Base-by-base conservation (phyloP, 2,888 invertebrate species). In the Drosophila prostipennis region DNA sequence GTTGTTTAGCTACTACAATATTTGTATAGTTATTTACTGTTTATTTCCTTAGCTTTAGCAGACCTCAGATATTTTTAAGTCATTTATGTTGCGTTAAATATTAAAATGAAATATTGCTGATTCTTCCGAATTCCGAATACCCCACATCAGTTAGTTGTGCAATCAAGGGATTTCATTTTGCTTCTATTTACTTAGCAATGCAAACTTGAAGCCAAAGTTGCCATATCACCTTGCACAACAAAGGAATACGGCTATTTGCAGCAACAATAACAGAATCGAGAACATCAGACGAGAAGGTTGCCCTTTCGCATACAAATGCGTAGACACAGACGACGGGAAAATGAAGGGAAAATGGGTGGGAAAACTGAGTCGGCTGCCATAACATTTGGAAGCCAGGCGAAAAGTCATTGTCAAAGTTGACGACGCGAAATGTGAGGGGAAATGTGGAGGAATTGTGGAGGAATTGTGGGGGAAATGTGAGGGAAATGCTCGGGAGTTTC, bases 371-470 rank as follows among this genome's bases (percentile, higher is more conserved):
- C 39, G 32, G 10, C 45, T 39, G 63, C 64, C 80, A 68, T 78
- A 81, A 74, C 74, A 78, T 71, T 78, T 75, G 68, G 73, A 78
- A 85, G 74, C 74, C 82, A 72, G 78, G 68, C 87, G 76, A 84
- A 77, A 77, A 85, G 86, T 82, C 88, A 86, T 82, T 83, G 83
- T 79, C 76, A 78, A 79, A 77, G 77, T 87, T 76, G 83, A 71
- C 49, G 70, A 71, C 61, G 52, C 29, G 29, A 29, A 32, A 6
- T 46, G 39, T 32, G 32, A 42, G 29, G 14, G 40, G 16, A 59
- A 43, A 6, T 26, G 32, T 3, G 19, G 54, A 45, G 34, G 32
- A 40, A 32, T 3, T 19, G 19, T 26, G 26, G 26, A 1, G 26
- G 26, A 37, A 67, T 53, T 2, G 29, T 7, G 7, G 7, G 29